Evolutionary conservation across 2,113 vertebrate genomes (phyloP), one percentile per base, ranked within the genome.

Genomic region (Thalassoma bifasciatum): DNA sequence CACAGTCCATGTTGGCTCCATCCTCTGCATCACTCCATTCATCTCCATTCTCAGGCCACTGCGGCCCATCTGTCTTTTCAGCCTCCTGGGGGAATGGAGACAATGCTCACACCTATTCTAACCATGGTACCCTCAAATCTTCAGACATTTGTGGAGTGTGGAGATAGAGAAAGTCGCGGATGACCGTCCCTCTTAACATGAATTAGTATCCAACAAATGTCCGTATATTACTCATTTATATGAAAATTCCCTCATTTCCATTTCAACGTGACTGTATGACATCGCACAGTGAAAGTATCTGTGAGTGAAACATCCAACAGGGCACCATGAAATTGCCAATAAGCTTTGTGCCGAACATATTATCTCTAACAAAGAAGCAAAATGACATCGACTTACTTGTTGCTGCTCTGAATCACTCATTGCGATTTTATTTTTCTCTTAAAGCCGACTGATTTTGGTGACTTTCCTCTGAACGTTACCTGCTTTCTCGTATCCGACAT

Each of bases 1-100:
- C 89, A 0, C 62, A 93, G 82, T 95, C 95, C 83, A 86, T 89
- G 24, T 91, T 87, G 16, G 89, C 78, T 16, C 42, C 86, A 3
- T 66, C 82, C 53, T 89, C 89, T 17, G 44, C 78, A 22, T 93
- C 94, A 13, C 93, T 94, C 93, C 93, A 94, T 10, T 76, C 79
- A 37, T 86, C 85, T 72, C 93, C 92, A 66, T 95, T 94, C 82
- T 96, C 95, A 0, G 95, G 93, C 89, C 95, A 95, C 88, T 93
- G 74, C 2, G 59, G 42, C 26, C 73, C 62, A 23, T 78, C 58
- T 44, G 37, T 75, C 0, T 72, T 51, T 0, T 75, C 80, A 3
- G 52, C 68, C 19, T 90, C 77, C 88, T 89, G 47, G 4, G 8
- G 0, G 14, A 22, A 26, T 4, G 23, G 16, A 69, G 1, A 49